A percentile compares a stretch with the other conserved stretches of the same genome.
phyloP scores from a whole-genome alignment of 2,113 vertebrate species.

The Jacana jacana region DNA sequence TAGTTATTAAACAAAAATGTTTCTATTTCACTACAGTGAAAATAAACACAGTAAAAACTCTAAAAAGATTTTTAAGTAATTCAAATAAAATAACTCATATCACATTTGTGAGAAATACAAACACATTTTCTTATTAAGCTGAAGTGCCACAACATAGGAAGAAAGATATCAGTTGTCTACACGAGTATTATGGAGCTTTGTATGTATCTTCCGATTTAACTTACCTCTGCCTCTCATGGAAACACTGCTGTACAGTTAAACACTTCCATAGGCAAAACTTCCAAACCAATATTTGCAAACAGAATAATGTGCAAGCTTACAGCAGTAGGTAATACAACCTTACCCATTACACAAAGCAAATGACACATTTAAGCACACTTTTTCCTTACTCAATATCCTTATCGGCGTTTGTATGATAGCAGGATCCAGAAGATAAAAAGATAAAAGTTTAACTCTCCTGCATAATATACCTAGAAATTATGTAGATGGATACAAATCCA shows the following conservation, averaged over 20 bases:
- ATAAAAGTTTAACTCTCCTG: neutral
- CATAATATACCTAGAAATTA: neutral
- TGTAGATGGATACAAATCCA: neutral
- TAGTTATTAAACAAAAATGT: neutral
- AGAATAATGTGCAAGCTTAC: neutral
- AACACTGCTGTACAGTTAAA: neutral
- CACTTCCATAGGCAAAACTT: neutral
- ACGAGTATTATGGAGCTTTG: accelerated
- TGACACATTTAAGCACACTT: neutral
- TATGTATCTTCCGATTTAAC: neutral
- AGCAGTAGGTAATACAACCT: neutral
- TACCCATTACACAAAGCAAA: neutral
- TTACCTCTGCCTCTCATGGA: neutral
- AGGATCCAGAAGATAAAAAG: neutral
- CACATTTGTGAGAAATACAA: neutral
- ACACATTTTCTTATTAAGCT: neutral
- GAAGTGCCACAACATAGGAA: neutral
- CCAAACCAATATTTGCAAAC: neutral
- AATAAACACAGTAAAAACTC: neutral
- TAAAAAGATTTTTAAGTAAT: neutral
- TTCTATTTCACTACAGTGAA: neutral
- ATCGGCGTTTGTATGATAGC: neutral
- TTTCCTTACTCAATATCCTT: neutral
- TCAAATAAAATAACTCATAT: neutral
- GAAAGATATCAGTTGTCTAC: neutral